These are phyloP conservation scores for Meandrusa payeni DNA, from an alignment of 2,888 invertebrate species.

Conservation along the genomic window DNA sequence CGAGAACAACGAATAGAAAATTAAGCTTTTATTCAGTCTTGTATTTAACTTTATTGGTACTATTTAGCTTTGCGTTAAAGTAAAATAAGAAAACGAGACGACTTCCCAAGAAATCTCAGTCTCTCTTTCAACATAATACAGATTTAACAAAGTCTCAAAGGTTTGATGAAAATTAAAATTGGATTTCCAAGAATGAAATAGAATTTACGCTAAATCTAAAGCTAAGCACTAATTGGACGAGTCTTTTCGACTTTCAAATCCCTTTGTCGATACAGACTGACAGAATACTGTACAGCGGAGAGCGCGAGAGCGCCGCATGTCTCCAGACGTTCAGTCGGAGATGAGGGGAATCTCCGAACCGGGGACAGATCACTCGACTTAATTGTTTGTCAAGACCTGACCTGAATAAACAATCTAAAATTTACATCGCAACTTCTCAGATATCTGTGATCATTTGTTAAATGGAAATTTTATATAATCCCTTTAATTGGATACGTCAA, in stretches of 20 bases:
- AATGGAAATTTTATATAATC: constrained; percentile 2
- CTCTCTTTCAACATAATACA: constrained; percentile 9
- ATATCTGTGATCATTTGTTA: neutral
- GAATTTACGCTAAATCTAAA: constrained; percentile 14
- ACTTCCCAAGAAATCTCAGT: constrained; percentile 7
- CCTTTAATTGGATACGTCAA: neutral
- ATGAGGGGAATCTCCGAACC: constrained; percentile 19
- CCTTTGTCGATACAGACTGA: constrained; percentile 14
- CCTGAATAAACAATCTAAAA: constrained; percentile 14
- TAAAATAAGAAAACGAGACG: constrained; percentile 9
- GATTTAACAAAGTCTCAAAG: constrained; percentile 10
- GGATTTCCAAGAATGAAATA: constrained; percentile 16
- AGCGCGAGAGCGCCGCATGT: neutral
- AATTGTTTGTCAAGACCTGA: constrained; percentile 19
- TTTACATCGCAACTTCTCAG: constrained; percentile 3
- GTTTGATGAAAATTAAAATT: constrained; percentile 19
- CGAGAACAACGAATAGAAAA: too few species aligned
- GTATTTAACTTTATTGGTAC: too few species aligned
- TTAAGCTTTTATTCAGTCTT: too few species aligned
- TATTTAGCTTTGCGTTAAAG: too few species aligned
- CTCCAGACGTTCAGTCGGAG: constrained; percentile 5
- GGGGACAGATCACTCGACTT: constrained; percentile 19
- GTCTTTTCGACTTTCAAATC: constrained; percentile 8
- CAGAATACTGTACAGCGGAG: neutral
- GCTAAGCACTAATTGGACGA: constrained; percentile 18